phyloP scores from a whole-genome alignment of 2,888 invertebrate species.

The Theodoxus fluviatilis region DNA sequence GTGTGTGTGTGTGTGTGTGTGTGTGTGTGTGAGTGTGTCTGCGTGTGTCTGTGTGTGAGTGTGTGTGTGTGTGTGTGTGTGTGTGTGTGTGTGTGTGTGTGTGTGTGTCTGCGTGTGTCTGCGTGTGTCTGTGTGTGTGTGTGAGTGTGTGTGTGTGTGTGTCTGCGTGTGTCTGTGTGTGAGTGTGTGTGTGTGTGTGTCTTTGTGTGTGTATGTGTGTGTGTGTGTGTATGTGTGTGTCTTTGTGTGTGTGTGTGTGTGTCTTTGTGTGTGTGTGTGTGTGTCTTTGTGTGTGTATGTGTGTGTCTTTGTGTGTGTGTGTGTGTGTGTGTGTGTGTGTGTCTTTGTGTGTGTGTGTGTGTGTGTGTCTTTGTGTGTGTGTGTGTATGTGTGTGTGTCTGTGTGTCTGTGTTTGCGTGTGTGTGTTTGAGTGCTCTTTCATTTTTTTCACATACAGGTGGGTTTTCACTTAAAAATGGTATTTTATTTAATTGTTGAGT shows the following conservation, averaged over 20 bases:
- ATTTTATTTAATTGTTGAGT: too few species aligned
- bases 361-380: not conserved
- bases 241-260: conserved; percentile 11
- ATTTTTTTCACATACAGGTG: too few species aligned
- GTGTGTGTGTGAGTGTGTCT: conserved; percentile 12
- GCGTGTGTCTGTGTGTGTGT: conserved; percentile 13
- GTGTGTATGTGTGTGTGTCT: not conserved
- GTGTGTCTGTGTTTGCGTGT: not conserved
- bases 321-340: conserved; percentile 13
- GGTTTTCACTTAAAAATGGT: too few species aligned
- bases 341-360: not conserved
- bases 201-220: conserved; percentile 12
- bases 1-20: not conserved
- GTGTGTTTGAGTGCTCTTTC: not conserved
- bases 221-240: conserved; percentile 12
- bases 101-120: not conserved
- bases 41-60: conserved; percentile 17
- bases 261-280: not conserved
- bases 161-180: not conserved
- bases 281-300: not conserved
- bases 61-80: conserved; percentile 17
- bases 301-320: conserved; percentile 14
- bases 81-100: conserved; percentile 1
- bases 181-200: not conserved
- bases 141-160: not conserved